Conservation (phyloP, 2,113 vertebrate species). For the Tretioscincus oriximinensis region DNA sequence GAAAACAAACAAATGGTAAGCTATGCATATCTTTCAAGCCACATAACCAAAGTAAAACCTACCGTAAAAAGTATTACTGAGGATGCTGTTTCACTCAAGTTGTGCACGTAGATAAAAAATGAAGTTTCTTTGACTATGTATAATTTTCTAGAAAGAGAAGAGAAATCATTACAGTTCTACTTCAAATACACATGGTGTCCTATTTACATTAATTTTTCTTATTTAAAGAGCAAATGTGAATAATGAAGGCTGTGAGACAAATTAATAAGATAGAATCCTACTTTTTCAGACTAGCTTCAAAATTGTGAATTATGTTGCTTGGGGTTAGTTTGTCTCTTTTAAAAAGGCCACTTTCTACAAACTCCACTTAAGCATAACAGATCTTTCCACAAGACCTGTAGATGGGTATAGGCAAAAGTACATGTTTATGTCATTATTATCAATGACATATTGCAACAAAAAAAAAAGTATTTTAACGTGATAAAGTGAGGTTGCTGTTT, state of each 20-base stretch:
- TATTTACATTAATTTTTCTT: background rate
- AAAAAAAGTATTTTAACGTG: too few relatives aligned
- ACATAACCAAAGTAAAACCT: background rate
- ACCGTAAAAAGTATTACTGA: background rate
- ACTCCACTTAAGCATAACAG: background rate
- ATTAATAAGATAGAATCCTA: constrained; percentile 8
- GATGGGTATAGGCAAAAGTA: background rate
- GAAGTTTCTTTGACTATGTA: background rate
- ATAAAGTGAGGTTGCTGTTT: too few relatives aligned
- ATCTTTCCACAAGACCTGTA: background rate
- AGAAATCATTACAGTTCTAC: background rate
- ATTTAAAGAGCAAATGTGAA: background rate
- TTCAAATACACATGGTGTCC: background rate
- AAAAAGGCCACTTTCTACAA: constrained; percentile 19
- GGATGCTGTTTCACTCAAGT: background rate
- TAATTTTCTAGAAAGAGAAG: background rate
- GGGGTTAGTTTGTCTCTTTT: background rate
- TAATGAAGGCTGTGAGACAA: constrained; percentile 13
- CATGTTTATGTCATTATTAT: constrained; percentile 24
- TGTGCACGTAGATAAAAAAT: background rate
- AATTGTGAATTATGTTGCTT: background rate
- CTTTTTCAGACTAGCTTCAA: constrained; percentile 21
- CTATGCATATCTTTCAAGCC: background rate
- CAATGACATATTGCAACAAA: background rate
- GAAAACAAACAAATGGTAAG: background rate